Conservation (phyloP, 2,797 vertebrate genomes). For the Netta rufina region DNA sequence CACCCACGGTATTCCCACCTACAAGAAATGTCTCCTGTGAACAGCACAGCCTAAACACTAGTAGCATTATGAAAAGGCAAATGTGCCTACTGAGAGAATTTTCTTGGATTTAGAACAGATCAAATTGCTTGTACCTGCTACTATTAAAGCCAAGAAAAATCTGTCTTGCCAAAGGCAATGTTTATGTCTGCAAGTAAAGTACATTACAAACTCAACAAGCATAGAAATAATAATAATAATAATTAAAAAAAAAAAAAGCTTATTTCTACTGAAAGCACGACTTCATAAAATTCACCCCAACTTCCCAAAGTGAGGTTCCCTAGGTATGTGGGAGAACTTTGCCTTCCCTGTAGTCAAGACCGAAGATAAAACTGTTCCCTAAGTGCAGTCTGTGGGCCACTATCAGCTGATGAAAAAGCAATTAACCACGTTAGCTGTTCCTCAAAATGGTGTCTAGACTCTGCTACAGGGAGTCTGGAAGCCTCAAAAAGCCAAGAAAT, state of each 20-base stretch:
- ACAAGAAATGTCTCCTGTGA: neutral
- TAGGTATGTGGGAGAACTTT: neutral
- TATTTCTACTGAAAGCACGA: neutral
- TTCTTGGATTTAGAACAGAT: neutral
- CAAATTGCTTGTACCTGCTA: conserved; percentile 19
- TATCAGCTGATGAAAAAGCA: neutral
- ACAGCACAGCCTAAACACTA: conserved; percentile 37
- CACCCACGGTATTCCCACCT: conserved; percentile 18
- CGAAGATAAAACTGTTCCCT: neutral
- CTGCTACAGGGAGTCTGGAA: neutral
- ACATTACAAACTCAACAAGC: neutral
- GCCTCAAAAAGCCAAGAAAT: neutral
- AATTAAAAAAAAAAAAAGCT: neutral
- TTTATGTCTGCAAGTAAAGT: conserved; percentile 36
- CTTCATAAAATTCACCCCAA: neutral
- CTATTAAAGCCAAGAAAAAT: neutral
- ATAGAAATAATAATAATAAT: neutral
- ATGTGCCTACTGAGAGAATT: neutral
- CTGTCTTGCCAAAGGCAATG: conserved; percentile 36
- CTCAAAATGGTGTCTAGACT: neutral
- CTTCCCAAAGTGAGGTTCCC: neutral
- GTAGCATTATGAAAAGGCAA: conserved; percentile 14
- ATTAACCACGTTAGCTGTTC: neutral
- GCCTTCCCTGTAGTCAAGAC: neutral
- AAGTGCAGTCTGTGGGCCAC: neutral